These are phyloP conservation scores for Porites australiensis DNA, from an alignment of 64 coral and sea anemone species.

Conservation along the genomic window DNA sequence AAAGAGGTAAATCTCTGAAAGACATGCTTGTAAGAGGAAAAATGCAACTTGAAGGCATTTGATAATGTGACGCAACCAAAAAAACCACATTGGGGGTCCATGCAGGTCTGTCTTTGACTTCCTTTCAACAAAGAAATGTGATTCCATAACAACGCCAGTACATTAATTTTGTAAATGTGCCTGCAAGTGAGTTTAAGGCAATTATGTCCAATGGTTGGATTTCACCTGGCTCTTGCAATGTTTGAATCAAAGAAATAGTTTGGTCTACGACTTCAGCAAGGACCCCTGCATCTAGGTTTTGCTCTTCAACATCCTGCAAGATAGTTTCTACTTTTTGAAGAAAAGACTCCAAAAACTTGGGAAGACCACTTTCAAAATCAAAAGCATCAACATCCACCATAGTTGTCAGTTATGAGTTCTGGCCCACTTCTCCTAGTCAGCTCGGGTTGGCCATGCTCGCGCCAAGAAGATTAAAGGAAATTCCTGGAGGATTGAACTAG, in stretches of 20 bases:
- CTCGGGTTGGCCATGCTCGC: no score
- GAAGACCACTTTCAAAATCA: constrained; percentile 42
- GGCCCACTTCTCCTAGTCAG: background rate
- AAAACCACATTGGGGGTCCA: no score
- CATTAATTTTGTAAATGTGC: constrained; percentile 17
- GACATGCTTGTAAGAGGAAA: background rate
- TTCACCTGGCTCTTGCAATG: constrained; percentile 39
- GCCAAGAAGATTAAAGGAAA: no score
- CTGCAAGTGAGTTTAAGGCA: constrained; percentile 41
- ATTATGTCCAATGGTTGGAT: constrained; percentile 18
- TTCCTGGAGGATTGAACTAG: background rate
- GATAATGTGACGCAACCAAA: no score
- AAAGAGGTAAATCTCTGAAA: no score
- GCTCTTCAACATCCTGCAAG: constrained; percentile 39
- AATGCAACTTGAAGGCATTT: background rate
- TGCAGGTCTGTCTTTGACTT: no score
- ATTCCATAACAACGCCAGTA: constrained; percentile 35
- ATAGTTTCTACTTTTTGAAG: constrained; percentile 48
- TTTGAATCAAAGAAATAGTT: background rate
- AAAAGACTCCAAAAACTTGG: constrained; percentile 48
- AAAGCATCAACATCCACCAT: constrained; percentile 48
- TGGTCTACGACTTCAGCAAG: background rate
- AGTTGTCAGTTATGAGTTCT: constrained; percentile 20
- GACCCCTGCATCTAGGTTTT: background rate
- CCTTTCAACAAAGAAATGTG: background rate